Evolutionary conservation across 2,113 vertebrate genomes (phyloP).

Genomic region (Pongo abelii): DNA sequence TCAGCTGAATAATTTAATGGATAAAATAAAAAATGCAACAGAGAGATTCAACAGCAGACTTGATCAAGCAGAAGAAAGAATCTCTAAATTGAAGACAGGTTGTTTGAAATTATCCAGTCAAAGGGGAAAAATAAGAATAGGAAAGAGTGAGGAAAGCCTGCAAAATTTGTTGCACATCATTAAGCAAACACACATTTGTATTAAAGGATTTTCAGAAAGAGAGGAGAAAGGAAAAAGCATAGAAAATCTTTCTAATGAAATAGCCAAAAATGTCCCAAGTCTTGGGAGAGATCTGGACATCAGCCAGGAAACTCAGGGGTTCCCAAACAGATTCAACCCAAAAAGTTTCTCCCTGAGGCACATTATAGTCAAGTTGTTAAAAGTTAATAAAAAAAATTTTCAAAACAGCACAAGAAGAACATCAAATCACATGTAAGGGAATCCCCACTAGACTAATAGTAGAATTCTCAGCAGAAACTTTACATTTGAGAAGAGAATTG

Average conservation of each 20-base stretch:
- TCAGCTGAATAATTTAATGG: neutral
- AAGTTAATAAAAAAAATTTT: neutral
- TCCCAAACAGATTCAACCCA: neutral
- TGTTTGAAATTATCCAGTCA: neutral
- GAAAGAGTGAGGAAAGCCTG: neutral
- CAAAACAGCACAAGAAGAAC: neutral
- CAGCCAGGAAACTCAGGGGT: neutral
- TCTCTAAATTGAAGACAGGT: neutral
- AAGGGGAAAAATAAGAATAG: neutral
- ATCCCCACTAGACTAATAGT: neutral
- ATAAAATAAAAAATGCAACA: neutral
- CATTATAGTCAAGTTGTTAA: neutral
- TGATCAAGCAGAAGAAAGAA: neutral
- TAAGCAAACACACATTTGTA: neutral
- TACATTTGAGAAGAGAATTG: neutral
- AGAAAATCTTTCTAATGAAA: neutral
- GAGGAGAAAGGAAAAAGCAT: neutral
- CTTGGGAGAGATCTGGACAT: neutral
- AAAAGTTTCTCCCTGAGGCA: neutral
- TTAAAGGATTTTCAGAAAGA: neutral
- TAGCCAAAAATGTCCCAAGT: neutral
- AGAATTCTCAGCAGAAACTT: neutral
- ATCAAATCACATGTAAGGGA: neutral
- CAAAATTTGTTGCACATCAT: neutral
- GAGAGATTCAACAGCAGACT: neutral